These are phyloP conservation scores for Halesus radiatus DNA, from an alignment of 1,140 invertebrate genomes.

Conservation along the genomic window DNA sequence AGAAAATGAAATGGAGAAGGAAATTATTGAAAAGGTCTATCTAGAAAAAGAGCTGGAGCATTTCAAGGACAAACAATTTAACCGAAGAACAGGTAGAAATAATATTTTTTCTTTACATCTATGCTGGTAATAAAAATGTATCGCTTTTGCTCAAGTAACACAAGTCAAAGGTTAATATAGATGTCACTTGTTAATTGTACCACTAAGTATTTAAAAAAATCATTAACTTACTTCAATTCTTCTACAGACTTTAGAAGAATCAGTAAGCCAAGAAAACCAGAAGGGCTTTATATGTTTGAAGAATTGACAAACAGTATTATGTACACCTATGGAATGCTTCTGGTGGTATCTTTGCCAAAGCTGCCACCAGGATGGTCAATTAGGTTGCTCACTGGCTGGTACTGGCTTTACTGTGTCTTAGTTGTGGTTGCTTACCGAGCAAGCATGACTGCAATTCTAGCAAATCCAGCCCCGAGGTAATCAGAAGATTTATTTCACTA, in stretches of 20 bases:
- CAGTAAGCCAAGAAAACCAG: conserved; percentile 58
- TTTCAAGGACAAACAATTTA: background rate
- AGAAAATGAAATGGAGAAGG: conserved; percentile 9
- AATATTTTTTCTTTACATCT: background rate
- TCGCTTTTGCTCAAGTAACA: background rate
- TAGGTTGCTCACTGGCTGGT: conserved; percentile 84
- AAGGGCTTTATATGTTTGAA: conserved; percentile 78
- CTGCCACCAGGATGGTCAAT: conserved; percentile 83
- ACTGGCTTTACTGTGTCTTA: conserved; percentile 87
- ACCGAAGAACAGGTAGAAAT: background rate
- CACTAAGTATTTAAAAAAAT: too few relatives aligned
- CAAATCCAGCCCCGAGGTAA: conserved; percentile 80
- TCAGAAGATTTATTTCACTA: too few relatives aligned
- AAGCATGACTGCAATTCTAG: conserved; percentile 86
- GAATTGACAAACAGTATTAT: conserved; percentile 79
- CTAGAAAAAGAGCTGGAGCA: background rate
- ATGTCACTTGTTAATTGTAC: too few relatives aligned
- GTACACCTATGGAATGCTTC: conserved; percentile 84
- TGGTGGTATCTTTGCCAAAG: conserved; percentile 81
- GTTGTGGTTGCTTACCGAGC: conserved; percentile 83
- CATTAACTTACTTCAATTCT: too few relatives aligned
- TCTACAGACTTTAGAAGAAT: background rate
- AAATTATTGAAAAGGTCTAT: background rate
- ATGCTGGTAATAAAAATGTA: background rate
- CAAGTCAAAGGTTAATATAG: too few relatives aligned